Evolutionary conservation across 2,113 vertebrate genomes (phyloP), one percentile per base, ranked within the genome.

Genomic region (Myrmecobius fasciatus): DNA sequence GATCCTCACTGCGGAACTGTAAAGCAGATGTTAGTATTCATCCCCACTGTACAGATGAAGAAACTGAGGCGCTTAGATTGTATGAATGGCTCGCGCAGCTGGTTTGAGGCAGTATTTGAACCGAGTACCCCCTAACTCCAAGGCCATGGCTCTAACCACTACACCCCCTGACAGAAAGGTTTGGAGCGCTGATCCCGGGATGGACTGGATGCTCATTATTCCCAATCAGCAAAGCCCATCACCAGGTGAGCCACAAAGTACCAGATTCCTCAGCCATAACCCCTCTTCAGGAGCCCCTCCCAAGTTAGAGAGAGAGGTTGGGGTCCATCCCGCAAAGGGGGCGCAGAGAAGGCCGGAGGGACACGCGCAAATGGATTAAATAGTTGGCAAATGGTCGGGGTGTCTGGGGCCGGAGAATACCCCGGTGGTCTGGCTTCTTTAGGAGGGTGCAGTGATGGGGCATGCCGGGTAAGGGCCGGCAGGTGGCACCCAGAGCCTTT

Each of bases 211-310:
- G 0, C 14, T 93, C 95, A 47, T 83, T 75, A 17, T 47, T 47
- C 89, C 46, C 0, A 0, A 0, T 31, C 31, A 36, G 31, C 31
- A 56, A 56, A 56, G 54, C 28, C 56, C 56, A 6, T 14, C 31
- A 60, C 10, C 56, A 60, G 56, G 56, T 11, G 60, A 36, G 31
- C 14, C 14, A 6, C 36, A 6, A 14, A 10, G 0, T n/a, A 14
- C 31, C 9, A 25, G 25, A 54, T 26, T 56, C 54, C 9, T 56
- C 25, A 1, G 26, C 8, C 31, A 36, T 31, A 28, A 31, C 26
- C 54, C 10, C 9, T 31, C 54, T 60, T 28, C 28, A 10, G 10
- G 56, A 60, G 56, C 10, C 56, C 28, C 56, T 60, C 54, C 54
- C 26, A 11, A 26, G 25, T 54, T 6, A 53, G n/a, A n/a, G 25